Base-by-base conservation (phyloP, 92 coral and sea anemone genomes). In the Epizoanthus fatuus region DNA sequence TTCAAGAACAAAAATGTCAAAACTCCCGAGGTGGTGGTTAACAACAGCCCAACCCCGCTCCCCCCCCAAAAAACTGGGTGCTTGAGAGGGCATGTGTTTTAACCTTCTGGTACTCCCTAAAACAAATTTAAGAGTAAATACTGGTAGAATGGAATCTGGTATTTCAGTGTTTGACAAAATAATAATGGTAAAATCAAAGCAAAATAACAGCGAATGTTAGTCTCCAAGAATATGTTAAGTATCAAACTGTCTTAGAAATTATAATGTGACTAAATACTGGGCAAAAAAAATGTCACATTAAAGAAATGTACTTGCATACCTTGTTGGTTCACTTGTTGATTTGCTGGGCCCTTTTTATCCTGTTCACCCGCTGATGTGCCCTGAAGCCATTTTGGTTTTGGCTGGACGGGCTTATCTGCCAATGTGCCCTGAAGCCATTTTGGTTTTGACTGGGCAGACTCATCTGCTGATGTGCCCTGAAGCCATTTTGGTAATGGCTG, bases 321-420 rank as follows among this genome's bases (percentile, higher is more conserved):
- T 39, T 67, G 74, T 59, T 83, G 75, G 82, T 22, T 87, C 25
- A 44, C 2, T n/a, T 45, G 83, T 52, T 65, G 83, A 37, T 58
- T 38, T 13, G 19, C 19, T 4, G 63, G 63, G 17, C 57, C 16
- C 45, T 11, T 69, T 29, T 54, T 25, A 10, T 17, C 38, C 76
- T 84, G 85, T 37, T 58, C 39, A 39, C 13, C 65, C 37, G 84
- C 32, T 17, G 72, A 63, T 8, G 70, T 62, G 5, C 71, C 49
- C 40, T 87, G 94, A 6, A 93, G 92, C 96, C 96, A 93, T 75
- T 93, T 93, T 69, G 96, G 96, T 15, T 74, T 42, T 3, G 83
- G 77, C 51, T 74, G 78, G 6, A 47, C 37, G 6, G 79, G 75
- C 58, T 80, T 63, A 5, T 52, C 65, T 39, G 89, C 32, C 5